phyloP scores from a whole-genome alignment of 2,113 vertebrate species.

The Cyrtonyx montezumae region DNA sequence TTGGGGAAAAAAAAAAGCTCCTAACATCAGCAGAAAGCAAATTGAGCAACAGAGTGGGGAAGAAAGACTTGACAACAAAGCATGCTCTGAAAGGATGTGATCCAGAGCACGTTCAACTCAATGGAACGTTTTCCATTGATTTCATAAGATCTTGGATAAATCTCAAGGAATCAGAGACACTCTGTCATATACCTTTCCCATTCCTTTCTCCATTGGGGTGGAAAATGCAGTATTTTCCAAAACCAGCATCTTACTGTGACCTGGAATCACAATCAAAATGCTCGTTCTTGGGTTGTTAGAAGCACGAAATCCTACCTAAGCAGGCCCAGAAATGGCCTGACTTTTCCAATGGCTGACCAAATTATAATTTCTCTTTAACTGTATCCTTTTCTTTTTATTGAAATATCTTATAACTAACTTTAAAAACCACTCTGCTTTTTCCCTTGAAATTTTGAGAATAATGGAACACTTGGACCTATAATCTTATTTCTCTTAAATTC shows the following conservation, averaged over 20 bases:
- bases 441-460: background rate
- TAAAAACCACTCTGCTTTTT: background rate
- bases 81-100: background rate
- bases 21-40: slow-evolving; percentile 32
- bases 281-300: background rate
- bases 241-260: background rate
- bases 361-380: background rate
- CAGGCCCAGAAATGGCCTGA: background rate
- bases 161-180: background rate
- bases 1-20: background rate
- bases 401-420: background rate
- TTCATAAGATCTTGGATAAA: background rate
- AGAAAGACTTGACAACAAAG: slow-evolving; percentile 19
- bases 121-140: background rate
- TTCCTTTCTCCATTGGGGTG: background rate
- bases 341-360: background rate
- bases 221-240: background rate
- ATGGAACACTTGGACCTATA: background rate
- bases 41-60: slow-evolving; percentile 30
- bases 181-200: background rate
- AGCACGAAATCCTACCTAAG: background rate
- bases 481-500: slow-evolving; percentile 20
- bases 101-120: background rate
- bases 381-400: background rate
- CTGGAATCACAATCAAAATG: background rate